These are phyloP conservation scores for Pentalonia nigronervosa DNA, from an alignment of 1,140 invertebrate genomes.

Conservation along the genomic window DNA sequence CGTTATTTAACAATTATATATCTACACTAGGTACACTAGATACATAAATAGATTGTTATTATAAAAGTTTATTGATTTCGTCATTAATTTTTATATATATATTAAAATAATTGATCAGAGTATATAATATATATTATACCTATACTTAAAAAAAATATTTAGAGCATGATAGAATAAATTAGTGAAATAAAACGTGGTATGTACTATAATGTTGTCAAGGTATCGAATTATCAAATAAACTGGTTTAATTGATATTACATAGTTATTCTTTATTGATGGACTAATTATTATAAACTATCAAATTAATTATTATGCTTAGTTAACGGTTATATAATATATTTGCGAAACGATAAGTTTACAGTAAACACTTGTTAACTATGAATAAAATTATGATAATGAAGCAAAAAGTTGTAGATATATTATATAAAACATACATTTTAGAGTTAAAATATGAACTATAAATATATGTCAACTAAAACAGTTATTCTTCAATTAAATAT, in stretches of 20 bases:
- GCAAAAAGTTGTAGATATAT: background rate
- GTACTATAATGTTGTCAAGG: background rate
- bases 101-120: background rate
- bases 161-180: background rate
- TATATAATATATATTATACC: background rate
- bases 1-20: background rate
- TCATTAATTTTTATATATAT: background rate
- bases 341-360: background rate
- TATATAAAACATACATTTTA: background rate
- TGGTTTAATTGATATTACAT: background rate
- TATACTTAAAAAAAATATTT: background rate
- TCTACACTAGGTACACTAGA: background rate
- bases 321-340: background rate
- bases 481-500: background rate
- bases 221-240: conserved; percentile 15
- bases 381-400: background rate
- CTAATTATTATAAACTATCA: conserved; percentile 21
- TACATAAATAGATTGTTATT: background rate
- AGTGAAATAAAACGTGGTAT: background rate
- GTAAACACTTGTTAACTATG: background rate
- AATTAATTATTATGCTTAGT: conserved; percentile 14
- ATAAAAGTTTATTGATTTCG: background rate
- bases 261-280: background rate
- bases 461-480: background rate
- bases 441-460: background rate